Percentiles rank a stretch among this genome's conserved stretches.
Conservation (phyloP, 2,888 invertebrate species). For the Euspilapteryx auroguttella region DNA sequence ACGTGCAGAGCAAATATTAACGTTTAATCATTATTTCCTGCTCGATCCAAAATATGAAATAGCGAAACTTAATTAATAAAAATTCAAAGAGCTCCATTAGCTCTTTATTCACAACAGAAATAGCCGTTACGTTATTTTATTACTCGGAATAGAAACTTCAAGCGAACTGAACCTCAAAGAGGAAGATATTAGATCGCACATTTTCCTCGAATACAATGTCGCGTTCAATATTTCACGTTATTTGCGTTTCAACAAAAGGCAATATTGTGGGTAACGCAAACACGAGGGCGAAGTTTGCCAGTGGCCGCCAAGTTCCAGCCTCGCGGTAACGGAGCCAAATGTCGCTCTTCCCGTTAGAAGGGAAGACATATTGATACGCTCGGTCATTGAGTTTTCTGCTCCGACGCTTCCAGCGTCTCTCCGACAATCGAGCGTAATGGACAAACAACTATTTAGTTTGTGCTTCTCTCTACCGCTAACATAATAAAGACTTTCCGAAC, state of each 20-base stretch:
- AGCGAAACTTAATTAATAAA: too few species aligned
- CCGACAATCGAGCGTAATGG: conserved; percentile 2
- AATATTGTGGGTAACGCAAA: conserved; percentile 35
- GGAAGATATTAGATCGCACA: conserved; percentile 1
- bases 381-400: conserved; percentile 49
- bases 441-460: not conserved
- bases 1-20: too few species aligned
- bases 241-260: conserved; percentile 31
- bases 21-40: too few species aligned
- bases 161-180: not conserved
- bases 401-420: conserved; percentile 24
- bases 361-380: conserved; percentile 42
- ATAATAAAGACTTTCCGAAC: too few species aligned
- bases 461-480: too few species aligned
- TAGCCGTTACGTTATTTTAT: too few species aligned
- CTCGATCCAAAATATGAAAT: too few species aligned
- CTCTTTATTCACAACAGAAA: too few species aligned
- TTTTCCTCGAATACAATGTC: conserved; percentile 7
- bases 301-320: conserved; percentile 39
- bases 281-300: conserved; percentile 30
- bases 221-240: conserved; percentile 23
- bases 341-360: conserved; percentile 52
- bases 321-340: too few species aligned
- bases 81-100: too few species aligned
- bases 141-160: too few species aligned